Conservation (phyloP, 1,140 invertebrate species). For the Cyphomyrmex costatus region DNA sequence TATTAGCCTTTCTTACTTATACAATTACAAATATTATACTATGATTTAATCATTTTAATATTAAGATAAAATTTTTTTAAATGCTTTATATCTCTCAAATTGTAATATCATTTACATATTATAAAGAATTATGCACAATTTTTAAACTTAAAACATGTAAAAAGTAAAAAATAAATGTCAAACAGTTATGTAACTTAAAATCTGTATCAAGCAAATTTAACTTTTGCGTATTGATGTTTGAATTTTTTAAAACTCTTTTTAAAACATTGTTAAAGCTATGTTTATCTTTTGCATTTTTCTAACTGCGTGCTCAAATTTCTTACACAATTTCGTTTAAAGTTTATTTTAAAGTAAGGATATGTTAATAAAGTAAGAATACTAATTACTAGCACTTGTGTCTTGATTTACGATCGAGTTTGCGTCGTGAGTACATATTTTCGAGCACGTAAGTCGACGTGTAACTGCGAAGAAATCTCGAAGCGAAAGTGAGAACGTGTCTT, state of each 20-base stretch:
- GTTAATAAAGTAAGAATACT: neutral
- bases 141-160: neutral
- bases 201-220: neutral
- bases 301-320: neutral
- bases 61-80: too few relatives aligned
- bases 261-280: neutral
- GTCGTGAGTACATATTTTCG: neutral
- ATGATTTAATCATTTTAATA: neutral
- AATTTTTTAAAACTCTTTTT: too few relatives aligned
- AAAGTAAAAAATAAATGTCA: neutral
- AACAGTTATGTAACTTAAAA: neutral
- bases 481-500: slow-evolving; percentile 63
- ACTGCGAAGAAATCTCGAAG: slow-evolving; percentile 51
- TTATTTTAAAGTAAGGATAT: neutral
- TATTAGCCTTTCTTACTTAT: too few relatives aligned
- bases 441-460: slow-evolving; percentile 3
- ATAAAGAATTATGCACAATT: neutral
- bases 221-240: neutral
- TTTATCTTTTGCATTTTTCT: neutral
- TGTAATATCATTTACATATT: neutral
- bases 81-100: neutral
- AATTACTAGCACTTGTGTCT: neutral
- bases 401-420: neutral
- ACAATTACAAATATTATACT: too few relatives aligned
- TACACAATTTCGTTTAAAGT: neutral